Evolutionary conservation across 1,140 invertebrate species (phyloP), one percentile per base, ranked within the genome.

Genomic region (Spodoptera frugiperda): DNA sequence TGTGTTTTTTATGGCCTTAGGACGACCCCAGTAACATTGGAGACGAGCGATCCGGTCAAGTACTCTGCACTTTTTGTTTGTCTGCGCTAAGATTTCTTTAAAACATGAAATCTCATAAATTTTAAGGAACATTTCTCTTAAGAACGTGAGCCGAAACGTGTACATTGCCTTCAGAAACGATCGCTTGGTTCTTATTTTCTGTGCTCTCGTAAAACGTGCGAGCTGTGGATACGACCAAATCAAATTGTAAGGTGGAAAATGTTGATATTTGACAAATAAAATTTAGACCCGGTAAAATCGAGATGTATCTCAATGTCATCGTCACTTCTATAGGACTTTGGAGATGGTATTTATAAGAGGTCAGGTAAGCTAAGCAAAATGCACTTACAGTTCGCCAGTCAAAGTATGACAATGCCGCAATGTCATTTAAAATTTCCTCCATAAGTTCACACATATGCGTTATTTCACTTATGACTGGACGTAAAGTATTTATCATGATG

Each of bases 1-100:
- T 88, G 85, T 83, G 84, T 89, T 92, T 92, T 91, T 91, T 91
- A 87, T 92, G 84, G 83, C 83, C 81, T 77, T 78, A 82, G 80
- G 82, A 82, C 77, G 81, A 55, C 79, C 77, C 78, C 77, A 61
- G 81, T 85, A 81, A 84, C 82, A 85, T 68, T 79, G 84, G 77
- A 86, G 83, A 81, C 78, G 78, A 79, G 70, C 77, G 65, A 76
- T 65, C 72, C 83, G 83, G 84, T 89, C 88, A 90, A 90, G 87
- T 88, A 86, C 57, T 76, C 67, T 70, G 30, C 76, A 81, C 84
- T 90, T 89, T 89, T 87, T 88, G 85, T 89, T 72, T 73, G 84
- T 88, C 88, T 87, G 73, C 83, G 79, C 73, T 75, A 80, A 76
- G 39, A 76, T 67, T 76, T 76, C 74, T 76, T 76, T 76, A 76